phyloP scores from a whole-genome alignment of 1,140 invertebrate genomes.

The Eumeta japonica region DNA sequence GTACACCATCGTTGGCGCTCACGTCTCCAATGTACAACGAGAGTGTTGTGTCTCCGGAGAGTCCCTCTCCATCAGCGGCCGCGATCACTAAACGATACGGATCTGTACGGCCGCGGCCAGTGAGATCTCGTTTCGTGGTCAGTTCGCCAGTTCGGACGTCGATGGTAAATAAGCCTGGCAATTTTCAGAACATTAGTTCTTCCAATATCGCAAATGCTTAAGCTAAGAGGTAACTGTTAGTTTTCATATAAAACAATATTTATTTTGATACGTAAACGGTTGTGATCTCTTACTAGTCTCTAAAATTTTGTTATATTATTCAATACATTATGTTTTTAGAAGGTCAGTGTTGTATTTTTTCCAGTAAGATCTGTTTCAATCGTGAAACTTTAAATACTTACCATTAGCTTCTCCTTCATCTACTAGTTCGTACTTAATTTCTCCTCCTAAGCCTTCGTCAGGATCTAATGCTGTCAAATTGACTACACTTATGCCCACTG shows the following conservation, averaged over 20 bases:
- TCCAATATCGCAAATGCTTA: too few relatives aligned
- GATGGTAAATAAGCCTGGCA: conserved; percentile 65
- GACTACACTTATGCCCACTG: conserved; percentile 63
- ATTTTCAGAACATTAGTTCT: conserved; percentile 2
- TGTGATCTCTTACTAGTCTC: too few relatives aligned
- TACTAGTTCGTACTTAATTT: conserved; percentile 68
- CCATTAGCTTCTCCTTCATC: conserved; percentile 71
- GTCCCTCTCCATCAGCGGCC: conserved; percentile 70
- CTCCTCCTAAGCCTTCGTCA: conserved; percentile 69
- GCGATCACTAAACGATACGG: conserved; percentile 70
- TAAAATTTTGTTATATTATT: too few relatives aligned
- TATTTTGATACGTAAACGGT: too few relatives aligned
- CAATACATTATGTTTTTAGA: too few relatives aligned
- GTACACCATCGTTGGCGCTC: conserved; percentile 80
- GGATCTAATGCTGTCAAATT: conserved; percentile 80
- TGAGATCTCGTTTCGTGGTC: conserved; percentile 63
- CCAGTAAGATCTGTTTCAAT: background rate
- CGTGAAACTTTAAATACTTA: conserved; percentile 22
- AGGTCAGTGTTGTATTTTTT: too few relatives aligned
- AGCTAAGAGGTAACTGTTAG: too few relatives aligned
- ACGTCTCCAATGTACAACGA: conserved; percentile 77
- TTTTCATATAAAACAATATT: too few relatives aligned
- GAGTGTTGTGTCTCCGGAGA: conserved; percentile 65
- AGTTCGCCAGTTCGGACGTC: conserved; percentile 70
- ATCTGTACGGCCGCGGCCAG: conserved; percentile 74